A percentile compares a stretch with the other conserved stretches of the same genome.
Evolutionary conservation across 1,140 invertebrate genomes (phyloP).

Genomic region (Leptinotarsa lineolata): DNA sequence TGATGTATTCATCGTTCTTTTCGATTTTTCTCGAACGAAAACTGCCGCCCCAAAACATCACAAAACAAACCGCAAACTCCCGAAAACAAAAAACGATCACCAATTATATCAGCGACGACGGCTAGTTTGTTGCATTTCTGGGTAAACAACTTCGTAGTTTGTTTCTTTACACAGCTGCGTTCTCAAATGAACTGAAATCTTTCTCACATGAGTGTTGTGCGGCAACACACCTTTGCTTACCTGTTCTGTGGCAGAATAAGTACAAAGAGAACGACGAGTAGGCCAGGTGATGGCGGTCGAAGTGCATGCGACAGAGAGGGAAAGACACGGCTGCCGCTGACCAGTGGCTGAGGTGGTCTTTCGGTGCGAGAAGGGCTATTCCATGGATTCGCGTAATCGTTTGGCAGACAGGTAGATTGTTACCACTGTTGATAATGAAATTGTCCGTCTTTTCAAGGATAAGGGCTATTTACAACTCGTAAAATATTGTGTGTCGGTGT

Average conservation of each 20-base stretch:
- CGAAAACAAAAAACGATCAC: constrained; percentile 8
- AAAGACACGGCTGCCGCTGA: background rate
- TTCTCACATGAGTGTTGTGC: constrained; percentile 18
- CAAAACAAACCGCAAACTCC: constrained; percentile 8
- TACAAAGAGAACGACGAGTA: background rate
- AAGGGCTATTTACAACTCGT: background rate
- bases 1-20: constrained; percentile 44
- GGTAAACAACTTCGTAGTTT: background rate
- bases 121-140: background rate
- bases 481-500: background rate
- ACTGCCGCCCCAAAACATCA: constrained; percentile 50
- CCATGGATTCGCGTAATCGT: background rate
- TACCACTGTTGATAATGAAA: background rate
- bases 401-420: background rate
- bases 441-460: background rate
- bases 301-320: background rate
- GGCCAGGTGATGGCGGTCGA: background rate
- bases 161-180: constrained; percentile 38
- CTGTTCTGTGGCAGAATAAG: constrained; percentile 13
- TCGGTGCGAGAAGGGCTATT: constrained; percentile 3
- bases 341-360: constrained; percentile 7
- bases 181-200: constrained; percentile 37
- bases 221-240: constrained; percentile 22
- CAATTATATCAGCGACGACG: background rate
- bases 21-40: constrained; percentile 45